Base-by-base conservation (phyloP, 2,888 invertebrate genomes). In the Willowsia nigromaculata region DNA sequence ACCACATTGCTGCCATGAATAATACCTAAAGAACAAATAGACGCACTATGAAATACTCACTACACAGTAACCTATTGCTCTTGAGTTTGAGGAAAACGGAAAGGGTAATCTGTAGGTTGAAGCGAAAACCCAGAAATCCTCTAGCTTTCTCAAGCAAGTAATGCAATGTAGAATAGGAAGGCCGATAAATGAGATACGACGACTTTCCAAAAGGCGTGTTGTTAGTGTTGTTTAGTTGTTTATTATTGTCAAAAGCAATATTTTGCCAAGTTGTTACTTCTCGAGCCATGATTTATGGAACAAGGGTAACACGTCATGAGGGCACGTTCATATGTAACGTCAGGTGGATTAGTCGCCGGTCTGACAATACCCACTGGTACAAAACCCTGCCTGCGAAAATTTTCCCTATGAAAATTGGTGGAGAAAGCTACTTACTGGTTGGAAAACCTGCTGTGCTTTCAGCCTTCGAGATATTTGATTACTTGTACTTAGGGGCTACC, bases 201-300 rank as follows among this genome's bases (percentile, higher is more conserved):
- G 40, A 43, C 43, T 47, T 11, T 43, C 71, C 43, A 33, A 50
- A 30, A 74, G 74, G 50, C 74, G 74, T 43, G 25, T 27, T 74
- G n/a, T n/a, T n/a, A n/a, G n/a, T n/a, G n/a, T n/a, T n/a, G n/a
- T n/a, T 74, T 1, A 1, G 50, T 43, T 50, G 74, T 74, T 74
- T 25, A 47, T 74, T 47, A 9, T 74, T 74, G 50, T 74, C 74
- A 50, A 74, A 47, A 43, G 30, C 13, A 74, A 47, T 74, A 74
- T n/a, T 74, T 62, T 74, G 1, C 47, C 25, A 15, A 15, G 27
- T 40, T 40, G 37, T 71, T 43, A 40, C 68, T 68, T 22, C 18
- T 4, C 37, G 22, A 40, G 43, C 40, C 11, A 22, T 71, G 74
- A 27, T 74, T 74, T 74, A 74, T 74, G 43, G 47, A 22, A 6